Conservation (phyloP, 2,113 vertebrate species). For the Natator depressus region DNA sequence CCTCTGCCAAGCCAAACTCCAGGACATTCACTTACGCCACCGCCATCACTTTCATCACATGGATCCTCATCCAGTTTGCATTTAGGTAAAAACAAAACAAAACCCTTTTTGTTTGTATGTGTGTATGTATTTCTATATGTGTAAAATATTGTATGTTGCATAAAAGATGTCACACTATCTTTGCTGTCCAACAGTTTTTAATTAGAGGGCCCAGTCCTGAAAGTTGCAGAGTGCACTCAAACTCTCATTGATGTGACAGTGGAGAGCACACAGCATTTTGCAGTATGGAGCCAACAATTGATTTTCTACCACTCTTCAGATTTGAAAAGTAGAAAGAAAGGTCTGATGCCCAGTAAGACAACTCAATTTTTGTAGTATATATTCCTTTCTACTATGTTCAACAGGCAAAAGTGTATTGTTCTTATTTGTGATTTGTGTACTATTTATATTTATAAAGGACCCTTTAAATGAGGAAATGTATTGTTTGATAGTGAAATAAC, state of each 20-base stretch:
- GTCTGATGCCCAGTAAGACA: conserved; percentile 46
- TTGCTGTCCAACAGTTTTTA: conserved; percentile 68
- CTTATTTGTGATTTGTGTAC: neutral
- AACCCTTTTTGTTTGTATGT: conserved; percentile 85
- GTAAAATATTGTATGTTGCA: conserved; percentile 83
- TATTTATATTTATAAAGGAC: neutral
- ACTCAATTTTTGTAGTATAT: neutral
- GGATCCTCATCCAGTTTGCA: conserved; percentile 98
- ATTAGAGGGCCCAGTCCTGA: conserved; percentile 46
- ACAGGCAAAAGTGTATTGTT: neutral
- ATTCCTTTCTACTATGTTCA: conserved; percentile 15
- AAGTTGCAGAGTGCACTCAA: neutral
- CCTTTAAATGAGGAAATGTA: neutral
- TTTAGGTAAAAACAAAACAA: conserved; percentile 85
- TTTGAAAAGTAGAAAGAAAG: conserved; percentile 7
- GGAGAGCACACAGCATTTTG: conserved; percentile 44
- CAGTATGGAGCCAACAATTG: conserved; percentile 5
- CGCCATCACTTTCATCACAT: conserved; percentile 97
- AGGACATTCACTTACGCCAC: conserved; percentile 97
- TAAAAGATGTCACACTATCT: conserved; percentile 83
- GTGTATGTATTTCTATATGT: conserved; percentile 83
- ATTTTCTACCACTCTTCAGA: conserved; percentile 27
- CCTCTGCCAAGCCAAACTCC: conserved; percentile 93
- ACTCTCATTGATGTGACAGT: conserved; percentile 30
- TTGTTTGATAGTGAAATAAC: conserved; percentile 17